Base-by-base conservation (phyloP, 2,888 invertebrate species). In the Chelonus formosanus region DNA sequence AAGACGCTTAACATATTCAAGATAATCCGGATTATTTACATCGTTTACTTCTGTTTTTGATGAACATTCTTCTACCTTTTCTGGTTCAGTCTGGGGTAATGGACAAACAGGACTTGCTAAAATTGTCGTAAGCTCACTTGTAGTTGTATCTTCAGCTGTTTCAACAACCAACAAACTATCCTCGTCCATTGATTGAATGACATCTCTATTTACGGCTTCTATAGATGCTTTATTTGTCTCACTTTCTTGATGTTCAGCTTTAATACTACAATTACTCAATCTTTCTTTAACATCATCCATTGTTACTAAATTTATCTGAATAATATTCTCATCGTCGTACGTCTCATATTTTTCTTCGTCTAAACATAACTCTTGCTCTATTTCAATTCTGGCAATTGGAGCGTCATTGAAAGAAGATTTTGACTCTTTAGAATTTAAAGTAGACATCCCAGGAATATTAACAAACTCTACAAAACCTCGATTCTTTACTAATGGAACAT, bases 391-490 rank as follows among this genome's bases (percentile, higher is more conserved):
- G 3, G 83, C 84, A 7, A 84, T 84, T 0, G 84, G 80, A 5
- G 83, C 83, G 32, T 75, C 76, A 5, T 57, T 45, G 32, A 66
- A 60, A 10, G 4, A 5, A 31, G 44, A 32, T 32, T 32, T 8
- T 34, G 31, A 59, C 45, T 54, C 48, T 10, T 50, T 54, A 8
- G 67, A 44, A 4, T 69, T 62, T 3, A 74, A 72, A 6, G 71
- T 47, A 4, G 71, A 58, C 4, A 71, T 61, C 48, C 72, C 79
- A 10, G 60, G 20, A 4, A 84, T 85, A 72, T 88, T 89, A 5
- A 90, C 89, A 75, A 91, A 90, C 74, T 90, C 87, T 53, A 90
- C 86, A 75, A 91, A 91, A 1, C 91, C 91, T 32, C 89, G 87
- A 80, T 91, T 91, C 68, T 87, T 87, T 8, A 88, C 74, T 63